Conservation (phyloP, 2,888 invertebrate species). For the Hemicrepidius hirtus region DNA sequence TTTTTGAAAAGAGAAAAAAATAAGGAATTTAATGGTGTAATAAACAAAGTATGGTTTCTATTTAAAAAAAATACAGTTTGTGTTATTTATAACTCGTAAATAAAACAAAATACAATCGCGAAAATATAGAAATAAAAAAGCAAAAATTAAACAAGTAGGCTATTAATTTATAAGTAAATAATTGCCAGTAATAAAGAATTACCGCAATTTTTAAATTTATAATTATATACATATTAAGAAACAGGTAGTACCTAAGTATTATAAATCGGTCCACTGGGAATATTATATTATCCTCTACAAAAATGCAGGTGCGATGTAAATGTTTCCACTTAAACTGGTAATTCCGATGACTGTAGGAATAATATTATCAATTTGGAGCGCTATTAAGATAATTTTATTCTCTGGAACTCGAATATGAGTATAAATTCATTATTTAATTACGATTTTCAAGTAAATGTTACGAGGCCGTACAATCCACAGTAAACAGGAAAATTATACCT, state of each 20-base stretch:
- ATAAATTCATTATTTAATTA: constrained; percentile 27
- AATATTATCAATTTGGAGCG: constrained; percentile 27
- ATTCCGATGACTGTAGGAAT: constrained; percentile 24
- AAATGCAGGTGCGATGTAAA: constrained; percentile 16
- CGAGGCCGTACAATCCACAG: constrained; percentile 31
- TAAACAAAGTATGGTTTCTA: too few species aligned
- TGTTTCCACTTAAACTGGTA: constrained; percentile 23
- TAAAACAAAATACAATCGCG: too few species aligned
- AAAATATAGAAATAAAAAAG: too few species aligned
- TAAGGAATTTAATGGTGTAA: too few species aligned
- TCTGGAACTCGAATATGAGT: constrained; percentile 12
- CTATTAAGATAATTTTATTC: constrained; percentile 30
- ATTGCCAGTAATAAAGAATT: not conserved
- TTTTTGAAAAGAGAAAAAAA: too few species aligned
- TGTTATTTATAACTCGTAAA: too few species aligned
- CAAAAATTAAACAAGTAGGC: not conserved
- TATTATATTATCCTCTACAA: not conserved
- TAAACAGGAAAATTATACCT: constrained; percentile 16
- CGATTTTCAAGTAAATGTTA: constrained; percentile 37
- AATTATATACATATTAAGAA: constrained; percentile 7
- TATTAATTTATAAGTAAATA: not conserved
- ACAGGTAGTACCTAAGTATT: too few species aligned
- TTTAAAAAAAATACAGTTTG: too few species aligned
- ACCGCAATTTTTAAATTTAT: not conserved
- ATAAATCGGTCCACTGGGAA: not conserved